These are phyloP conservation scores for Druon quercuslanigerum DNA, from an alignment of 1,140 invertebrate species.

Conservation along the genomic window DNA sequence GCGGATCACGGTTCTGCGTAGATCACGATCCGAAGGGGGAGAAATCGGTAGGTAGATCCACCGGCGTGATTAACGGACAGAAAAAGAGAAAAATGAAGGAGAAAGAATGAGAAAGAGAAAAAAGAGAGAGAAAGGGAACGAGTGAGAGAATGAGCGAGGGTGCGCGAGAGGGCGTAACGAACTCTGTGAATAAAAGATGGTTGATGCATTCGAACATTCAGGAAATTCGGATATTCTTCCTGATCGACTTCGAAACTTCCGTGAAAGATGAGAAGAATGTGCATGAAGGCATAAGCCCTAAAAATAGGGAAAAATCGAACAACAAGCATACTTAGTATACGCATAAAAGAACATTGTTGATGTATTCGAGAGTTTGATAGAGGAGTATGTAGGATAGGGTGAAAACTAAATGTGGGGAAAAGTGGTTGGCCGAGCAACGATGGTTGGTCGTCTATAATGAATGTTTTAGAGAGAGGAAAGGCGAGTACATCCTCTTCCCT, in stretches of 20 bases:
- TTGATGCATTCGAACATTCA: constrained; percentile 31
- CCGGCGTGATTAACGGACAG: constrained; percentile 61
- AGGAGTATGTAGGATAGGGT: constrained; percentile 34
- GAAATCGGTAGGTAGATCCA: constrained; percentile 59
- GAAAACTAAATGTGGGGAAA: constrained; percentile 18
- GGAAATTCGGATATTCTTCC: too few relatives aligned
- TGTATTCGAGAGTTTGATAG: background rate
- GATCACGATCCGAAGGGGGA: constrained; percentile 42
- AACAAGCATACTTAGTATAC: too few relatives aligned
- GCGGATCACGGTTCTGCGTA: constrained; percentile 49
- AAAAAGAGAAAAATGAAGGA: constrained; percentile 35
- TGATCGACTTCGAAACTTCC: too few relatives aligned
- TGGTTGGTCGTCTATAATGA: constrained; percentile 43
- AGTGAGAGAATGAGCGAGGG: constrained; percentile 36
- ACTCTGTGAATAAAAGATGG: constrained; percentile 43
- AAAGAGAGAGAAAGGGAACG: constrained; percentile 21
- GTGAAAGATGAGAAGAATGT: too few relatives aligned
- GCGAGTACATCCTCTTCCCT: constrained; percentile 45
- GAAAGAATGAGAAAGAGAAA: constrained; percentile 21
- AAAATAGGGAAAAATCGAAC: too few relatives aligned
- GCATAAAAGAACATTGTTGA: too few relatives aligned
- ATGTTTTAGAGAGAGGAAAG: constrained; percentile 55
- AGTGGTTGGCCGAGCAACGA: constrained; percentile 36
- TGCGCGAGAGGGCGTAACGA: constrained; percentile 56
- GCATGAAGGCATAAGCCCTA: too few relatives aligned